Evolutionary conservation across 2,113 vertebrate genomes (phyloP), one percentile per base, ranked within the genome.

Genomic region (Hemichromis elongatus): DNA sequence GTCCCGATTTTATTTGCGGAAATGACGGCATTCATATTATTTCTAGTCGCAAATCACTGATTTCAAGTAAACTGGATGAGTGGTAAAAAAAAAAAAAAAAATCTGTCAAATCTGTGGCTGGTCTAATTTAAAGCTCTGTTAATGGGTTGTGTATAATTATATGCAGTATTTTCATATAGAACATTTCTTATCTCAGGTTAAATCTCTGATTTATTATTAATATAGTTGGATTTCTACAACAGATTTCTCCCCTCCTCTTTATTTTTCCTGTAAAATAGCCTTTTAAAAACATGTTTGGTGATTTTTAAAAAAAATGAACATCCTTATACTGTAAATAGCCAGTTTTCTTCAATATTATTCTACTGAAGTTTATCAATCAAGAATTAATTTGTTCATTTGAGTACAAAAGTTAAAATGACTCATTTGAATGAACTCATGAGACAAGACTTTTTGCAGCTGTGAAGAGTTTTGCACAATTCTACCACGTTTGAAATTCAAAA

Each of bases 351-450:
- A 73, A 3, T 47, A 47, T 14, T 73, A 47, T 73, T 73, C 66
- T 47, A 68, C 21, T 45, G 5, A 42, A 70, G 21, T 70, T 45
- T 47, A 73, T 47, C 24, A 6, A 26, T 70, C 24, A 70, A 18
- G 13, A 45, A 26, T 70, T 45, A 0, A 73, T 73, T 26, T 0
- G 47, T 47, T 50, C 4, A 73, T 47, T 73, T 47, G 42, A 28
- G 16, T 73, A 50, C 42, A 18, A 68, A 68, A 14, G 37, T 42
- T 68, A 14, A 24, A 68, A 45, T 45, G 1, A 68, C 21, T 28
- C n/a, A 26, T 70, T 63, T 63, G 18, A 68, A 26, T 68, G n/a
- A 68, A 26, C 66, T 45, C 30, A 70, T 26, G 21, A 24, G 21
- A 26, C 16, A 7, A 47, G 40, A 28, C 50, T 52, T 9, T 70